Conservation (phyloP, 2,113 vertebrate species). For the Anguilla rostrata region DNA sequence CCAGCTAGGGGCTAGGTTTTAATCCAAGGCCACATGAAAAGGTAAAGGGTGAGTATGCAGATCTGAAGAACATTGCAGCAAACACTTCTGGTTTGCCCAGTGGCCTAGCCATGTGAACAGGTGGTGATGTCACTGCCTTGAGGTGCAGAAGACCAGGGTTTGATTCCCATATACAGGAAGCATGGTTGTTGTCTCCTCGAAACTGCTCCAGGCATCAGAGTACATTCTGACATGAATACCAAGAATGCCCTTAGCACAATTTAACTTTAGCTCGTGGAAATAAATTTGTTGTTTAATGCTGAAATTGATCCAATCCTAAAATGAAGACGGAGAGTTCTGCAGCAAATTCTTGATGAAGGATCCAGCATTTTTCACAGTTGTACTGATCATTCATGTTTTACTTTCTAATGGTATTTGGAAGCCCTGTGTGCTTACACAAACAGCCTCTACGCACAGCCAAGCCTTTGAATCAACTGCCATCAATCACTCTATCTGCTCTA, state of each 20-base stretch:
- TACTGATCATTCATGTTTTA: neutral
- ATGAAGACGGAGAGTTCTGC: neutral
- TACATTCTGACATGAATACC: too few relatives aligned
- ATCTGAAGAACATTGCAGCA: too few relatives aligned
- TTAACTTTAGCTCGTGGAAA: neutral
- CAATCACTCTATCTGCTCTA: neutral
- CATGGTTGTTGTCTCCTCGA: too few relatives aligned
- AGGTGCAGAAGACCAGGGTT: too few relatives aligned
- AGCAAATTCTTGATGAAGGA: neutral
- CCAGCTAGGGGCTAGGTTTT: neutral
- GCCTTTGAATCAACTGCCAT: neutral
- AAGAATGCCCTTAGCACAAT: too few relatives aligned
- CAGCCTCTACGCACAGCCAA: neutral
- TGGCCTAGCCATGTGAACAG: too few relatives aligned
- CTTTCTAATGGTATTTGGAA: neutral
- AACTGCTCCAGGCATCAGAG: too few relatives aligned
- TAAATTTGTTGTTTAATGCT: neutral
- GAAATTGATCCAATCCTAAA: too few relatives aligned
- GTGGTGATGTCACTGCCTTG: too few relatives aligned
- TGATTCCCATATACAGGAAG: too few relatives aligned
- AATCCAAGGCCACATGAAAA: neutral
- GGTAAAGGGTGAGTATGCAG: too few relatives aligned
- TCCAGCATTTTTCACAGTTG: neutral
- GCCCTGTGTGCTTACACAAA: neutral
- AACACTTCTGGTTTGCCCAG: too few relatives aligned